Evolutionary conservation across 2,797 vertebrate genomes (phyloP), one percentile per base, ranked within the genome.

Genomic region (Coracias cyanogaster): DNA sequence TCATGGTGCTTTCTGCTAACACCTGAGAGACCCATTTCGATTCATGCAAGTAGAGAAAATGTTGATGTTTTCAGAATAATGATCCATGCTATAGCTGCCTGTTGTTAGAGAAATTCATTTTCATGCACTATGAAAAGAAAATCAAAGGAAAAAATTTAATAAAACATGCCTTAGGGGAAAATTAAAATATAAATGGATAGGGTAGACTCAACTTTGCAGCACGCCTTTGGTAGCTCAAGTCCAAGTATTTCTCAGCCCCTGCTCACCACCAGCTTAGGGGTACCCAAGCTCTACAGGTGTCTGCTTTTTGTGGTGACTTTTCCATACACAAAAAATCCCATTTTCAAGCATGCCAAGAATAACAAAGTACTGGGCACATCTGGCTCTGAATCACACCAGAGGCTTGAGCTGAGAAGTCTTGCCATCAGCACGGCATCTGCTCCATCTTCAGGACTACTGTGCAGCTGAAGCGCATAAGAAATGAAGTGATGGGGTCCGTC

Each of bases 351-450:
- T 3, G 7, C 4, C 41, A 65, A 43, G 28, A 64, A 64, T 15
- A 28, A 41, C 19, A 31, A 43, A 4, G 3, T 22, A 20, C 29
- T 65, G 62, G 29, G 45, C 31, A 9, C 1, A 11, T 54, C 41
- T 83, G 86, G 49, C 43, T 73, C 29, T 48, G 48, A 17, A 35
- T 29, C 7, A 4, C 22, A 24, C 15, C 58, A 76, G 37, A 84
- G 52, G 46, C 28, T 66, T 74, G 43, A 70, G 15, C 55, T 80
- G 31, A 29, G 37, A 69, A 24, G 37, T 26, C 43, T 65, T 41
- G 46, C 45, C 17, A 4, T 11, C 31, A n/a, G 10, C 49, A 10
- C 0, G 0, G 52, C 31, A 45, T 29, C 43, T 88, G 29, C 58
- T 80, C 18, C 18, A 15, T 33, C 58, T 48, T 43, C 51, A 71